A percentile compares a stretch with the other conserved stretches of the same genome.
Evolutionary conservation across 2,888 invertebrate species (phyloP).

Genomic region (Sericinus montela): DNA sequence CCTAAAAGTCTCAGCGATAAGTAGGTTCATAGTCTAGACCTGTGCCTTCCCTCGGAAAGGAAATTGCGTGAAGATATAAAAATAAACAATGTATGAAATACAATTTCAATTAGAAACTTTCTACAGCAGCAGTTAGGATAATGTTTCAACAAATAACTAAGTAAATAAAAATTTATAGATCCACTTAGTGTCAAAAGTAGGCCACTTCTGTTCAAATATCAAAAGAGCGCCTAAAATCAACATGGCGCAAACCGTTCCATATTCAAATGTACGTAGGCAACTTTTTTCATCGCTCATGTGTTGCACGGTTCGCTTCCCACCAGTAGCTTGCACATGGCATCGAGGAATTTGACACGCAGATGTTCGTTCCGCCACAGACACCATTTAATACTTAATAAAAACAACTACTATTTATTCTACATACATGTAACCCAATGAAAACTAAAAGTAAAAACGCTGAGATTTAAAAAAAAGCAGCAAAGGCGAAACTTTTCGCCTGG

Average conservation of each 20-base stretch:
- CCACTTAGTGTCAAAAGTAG: conserved; percentile 24
- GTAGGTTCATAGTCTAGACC: too few relatives aligned
- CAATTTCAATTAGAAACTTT: too few relatives aligned
- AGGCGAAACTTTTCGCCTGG: too few relatives aligned
- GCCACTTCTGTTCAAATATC: conserved; percentile 7
- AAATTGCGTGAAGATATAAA: too few relatives aligned
- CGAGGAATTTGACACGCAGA: conserved; percentile 77
- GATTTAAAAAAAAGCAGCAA: too few relatives aligned
- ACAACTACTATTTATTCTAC: conserved; percentile 32
- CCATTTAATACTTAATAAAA: conserved; percentile 69
- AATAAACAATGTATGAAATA: too few relatives aligned
- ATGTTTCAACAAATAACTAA: too few relatives aligned
- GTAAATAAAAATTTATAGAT: background rate
- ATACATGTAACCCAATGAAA: background rate
- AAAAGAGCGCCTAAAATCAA: conserved; percentile 17
- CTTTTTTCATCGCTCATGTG: conserved; percentile 50
- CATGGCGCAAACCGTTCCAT: conserved; percentile 31
- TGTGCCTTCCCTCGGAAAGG: too few relatives aligned
- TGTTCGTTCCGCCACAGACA: conserved; percentile 64
- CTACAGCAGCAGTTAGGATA: too few relatives aligned
- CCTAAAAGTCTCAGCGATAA: too few relatives aligned
- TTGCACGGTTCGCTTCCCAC: conserved; percentile 71
- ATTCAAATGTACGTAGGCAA: conserved; percentile 18
- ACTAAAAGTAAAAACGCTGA: too few relatives aligned
- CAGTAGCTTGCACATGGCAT: conserved; percentile 70